phyloP scores from a whole-genome alignment of 2,797 vertebrate genomes.

The Hafferia zeledoni region DNA sequence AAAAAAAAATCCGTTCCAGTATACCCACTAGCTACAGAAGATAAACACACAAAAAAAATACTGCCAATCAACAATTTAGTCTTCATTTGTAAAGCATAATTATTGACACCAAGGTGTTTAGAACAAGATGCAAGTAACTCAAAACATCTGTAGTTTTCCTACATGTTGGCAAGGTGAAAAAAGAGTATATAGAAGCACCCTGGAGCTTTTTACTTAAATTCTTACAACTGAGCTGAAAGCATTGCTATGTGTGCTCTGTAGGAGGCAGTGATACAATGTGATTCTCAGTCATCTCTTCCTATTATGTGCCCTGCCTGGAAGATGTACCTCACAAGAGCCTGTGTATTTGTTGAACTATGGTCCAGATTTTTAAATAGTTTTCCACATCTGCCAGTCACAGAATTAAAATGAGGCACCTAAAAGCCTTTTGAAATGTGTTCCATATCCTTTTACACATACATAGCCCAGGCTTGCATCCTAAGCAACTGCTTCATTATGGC shows the following conservation, averaged over 20 bases:
- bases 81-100: neutral
- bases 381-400: neutral
- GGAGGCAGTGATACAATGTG: neutral
- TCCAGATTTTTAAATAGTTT: neutral
- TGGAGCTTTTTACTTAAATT: neutral
- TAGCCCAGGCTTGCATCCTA: neutral
- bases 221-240: neutral
- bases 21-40: neutral
- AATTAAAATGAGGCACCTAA: neutral
- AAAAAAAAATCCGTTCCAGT: neutral
- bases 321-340: neutral
- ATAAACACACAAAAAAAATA: neutral
- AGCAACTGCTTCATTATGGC: neutral
- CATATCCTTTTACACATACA: rapidly evolving
- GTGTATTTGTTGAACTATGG: neutral
- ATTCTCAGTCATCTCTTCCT: neutral
- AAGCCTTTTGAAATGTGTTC: neutral
- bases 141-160: neutral
- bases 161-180: neutral
- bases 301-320: neutral
- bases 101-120: neutral
- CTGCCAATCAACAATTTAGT: neutral
- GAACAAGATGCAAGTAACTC: neutral
- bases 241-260: neutral
- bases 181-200: neutral